Conservation (phyloP, 2,888 invertebrate species). For the Euproctis similis region DNA sequence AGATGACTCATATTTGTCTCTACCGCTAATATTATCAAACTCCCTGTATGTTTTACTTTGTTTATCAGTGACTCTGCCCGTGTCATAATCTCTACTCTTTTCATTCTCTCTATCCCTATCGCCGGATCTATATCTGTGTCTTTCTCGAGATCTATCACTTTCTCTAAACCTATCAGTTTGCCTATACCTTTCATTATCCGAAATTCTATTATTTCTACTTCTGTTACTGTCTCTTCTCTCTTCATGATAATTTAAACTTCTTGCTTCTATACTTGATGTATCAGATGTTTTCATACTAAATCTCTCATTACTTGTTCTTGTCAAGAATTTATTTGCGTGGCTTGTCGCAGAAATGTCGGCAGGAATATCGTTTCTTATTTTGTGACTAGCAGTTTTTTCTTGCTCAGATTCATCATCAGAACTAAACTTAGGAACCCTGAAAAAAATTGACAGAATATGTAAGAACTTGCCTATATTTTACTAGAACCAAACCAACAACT, state of each 20-base stretch:
- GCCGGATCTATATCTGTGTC: slow-evolving; percentile 1
- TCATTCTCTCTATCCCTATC: slow-evolving; percentile 1
- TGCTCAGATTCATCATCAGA: slow-evolving; percentile 43
- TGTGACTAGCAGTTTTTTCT: slow-evolving; percentile 14
- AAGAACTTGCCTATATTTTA: too few species aligned
- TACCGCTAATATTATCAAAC: slow-evolving; percentile 8
- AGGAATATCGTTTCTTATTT: slow-evolving; percentile 12
- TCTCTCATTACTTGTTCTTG: slow-evolving; percentile 18
- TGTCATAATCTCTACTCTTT: not conserved
- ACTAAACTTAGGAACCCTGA: slow-evolving; percentile 29
- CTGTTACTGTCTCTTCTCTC: slow-evolving; percentile 13
- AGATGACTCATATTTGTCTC: slow-evolving; percentile 32
- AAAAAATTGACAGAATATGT: too few species aligned
- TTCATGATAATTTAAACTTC: slow-evolving; percentile 22
- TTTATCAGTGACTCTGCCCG: not conserved
- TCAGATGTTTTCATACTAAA: slow-evolving; percentile 25
- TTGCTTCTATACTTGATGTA: slow-evolving; percentile 27
- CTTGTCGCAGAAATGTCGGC: slow-evolving; percentile 12
- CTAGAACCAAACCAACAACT: too few species aligned
- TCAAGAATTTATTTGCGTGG: slow-evolving; percentile 11
- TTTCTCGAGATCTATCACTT: not conserved
- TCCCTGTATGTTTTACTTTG: slow-evolving; percentile 1
- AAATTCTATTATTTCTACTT: not conserved
- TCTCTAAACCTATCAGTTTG: slow-evolving; percentile 2
- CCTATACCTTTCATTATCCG: slow-evolving; percentile 1